Evolutionary conservation across 2,888 invertebrate genomes (phyloP).

Genomic region (Gerris lacustris): DNA sequence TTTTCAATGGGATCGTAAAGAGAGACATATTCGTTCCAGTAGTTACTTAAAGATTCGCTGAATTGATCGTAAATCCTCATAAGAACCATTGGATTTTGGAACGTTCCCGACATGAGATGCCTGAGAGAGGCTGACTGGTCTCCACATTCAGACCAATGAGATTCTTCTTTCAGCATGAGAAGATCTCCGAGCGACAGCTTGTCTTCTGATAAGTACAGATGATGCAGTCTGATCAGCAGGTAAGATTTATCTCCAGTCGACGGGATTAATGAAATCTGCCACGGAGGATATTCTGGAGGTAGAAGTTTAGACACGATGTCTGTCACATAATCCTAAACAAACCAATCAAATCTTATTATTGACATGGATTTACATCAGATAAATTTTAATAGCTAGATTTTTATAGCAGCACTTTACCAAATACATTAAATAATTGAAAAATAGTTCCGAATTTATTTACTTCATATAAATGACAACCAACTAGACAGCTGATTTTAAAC

Average conservation of each 20-base stretch:
- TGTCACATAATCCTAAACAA: slow-evolving; percentile 58
- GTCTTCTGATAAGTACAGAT: slow-evolving; percentile 59
- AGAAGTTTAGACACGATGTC: slow-evolving; percentile 66
- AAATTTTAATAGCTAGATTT: too few relatives aligned
- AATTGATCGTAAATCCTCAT: slow-evolving; percentile 47
- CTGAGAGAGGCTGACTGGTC: not conserved
- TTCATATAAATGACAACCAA: too few relatives aligned
- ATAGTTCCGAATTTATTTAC: too few relatives aligned
- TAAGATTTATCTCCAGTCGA: slow-evolving; percentile 41
- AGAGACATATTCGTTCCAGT: slow-evolving; percentile 69
- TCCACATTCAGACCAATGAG: not conserved
- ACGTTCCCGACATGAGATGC: not conserved
- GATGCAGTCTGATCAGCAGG: slow-evolving; percentile 60
- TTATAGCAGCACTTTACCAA: too few relatives aligned
- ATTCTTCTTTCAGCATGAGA: slow-evolving; percentile 37
- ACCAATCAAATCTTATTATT: slow-evolving; percentile 15
- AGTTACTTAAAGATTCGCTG: slow-evolving; percentile 54
- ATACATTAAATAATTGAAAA: too few relatives aligned
- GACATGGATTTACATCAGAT: too few relatives aligned
- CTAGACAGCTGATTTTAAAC: too few relatives aligned
- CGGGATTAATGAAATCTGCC: slow-evolving; percentile 68
- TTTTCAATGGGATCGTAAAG: slow-evolving; percentile 66
- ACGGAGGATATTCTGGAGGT: slow-evolving; percentile 57
- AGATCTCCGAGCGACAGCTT: slow-evolving; percentile 62
- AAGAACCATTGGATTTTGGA: not conserved